These are phyloP conservation scores for Cromileptes altivelis DNA, from an alignment of 2,113 vertebrate species.

Conservation along the genomic window DNA sequence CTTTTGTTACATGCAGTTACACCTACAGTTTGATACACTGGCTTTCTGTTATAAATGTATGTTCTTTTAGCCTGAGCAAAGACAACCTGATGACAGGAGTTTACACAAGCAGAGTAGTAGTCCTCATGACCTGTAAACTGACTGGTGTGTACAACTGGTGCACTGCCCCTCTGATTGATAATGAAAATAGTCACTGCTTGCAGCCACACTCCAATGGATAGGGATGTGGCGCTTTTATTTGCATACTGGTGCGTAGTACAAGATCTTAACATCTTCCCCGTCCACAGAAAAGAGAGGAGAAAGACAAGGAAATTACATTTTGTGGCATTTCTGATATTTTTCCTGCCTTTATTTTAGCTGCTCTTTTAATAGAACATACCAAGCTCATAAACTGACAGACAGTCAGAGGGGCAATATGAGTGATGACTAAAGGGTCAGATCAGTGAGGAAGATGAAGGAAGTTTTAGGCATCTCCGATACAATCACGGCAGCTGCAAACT, in stretches of 20 bases:
- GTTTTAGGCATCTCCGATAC: neutral
- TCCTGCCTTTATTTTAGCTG: neutral
- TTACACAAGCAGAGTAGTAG: neutral
- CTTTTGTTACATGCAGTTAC: neutral
- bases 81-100: neutral
- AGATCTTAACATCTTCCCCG: neutral
- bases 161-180: neutral
- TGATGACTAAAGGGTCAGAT: slow-evolving; percentile 3
- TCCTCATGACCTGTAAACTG: neutral
- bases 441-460: neutral
- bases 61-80: no score
- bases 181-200: neutral
- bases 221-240: neutral
- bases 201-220: neutral
- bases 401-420: neutral
- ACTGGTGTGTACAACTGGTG: neutral
- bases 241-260: neutral
- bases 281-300: neutral
- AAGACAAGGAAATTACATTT: neutral
- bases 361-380: neutral
- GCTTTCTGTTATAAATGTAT: no score
- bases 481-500: neutral
- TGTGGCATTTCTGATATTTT: neutral
- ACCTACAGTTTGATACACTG: no score
- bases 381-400: neutral